Evolutionary conservation across 2,888 invertebrate genomes (phyloP), one percentile per base, ranked within the genome.

Genomic region (Polydrusus tereticollis): DNA sequence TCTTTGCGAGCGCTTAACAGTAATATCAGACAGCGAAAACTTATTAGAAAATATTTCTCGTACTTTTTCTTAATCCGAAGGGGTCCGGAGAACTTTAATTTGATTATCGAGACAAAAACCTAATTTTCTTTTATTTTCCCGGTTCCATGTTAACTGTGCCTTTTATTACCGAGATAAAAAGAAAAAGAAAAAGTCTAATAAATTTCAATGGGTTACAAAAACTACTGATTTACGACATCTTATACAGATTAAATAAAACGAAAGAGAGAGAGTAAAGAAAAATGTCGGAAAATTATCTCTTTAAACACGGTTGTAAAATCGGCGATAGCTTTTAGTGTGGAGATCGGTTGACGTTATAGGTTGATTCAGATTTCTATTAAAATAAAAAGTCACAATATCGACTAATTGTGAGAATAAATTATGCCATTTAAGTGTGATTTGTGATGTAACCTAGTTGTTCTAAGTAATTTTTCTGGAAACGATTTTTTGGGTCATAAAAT

Each of bases 31-130:
- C 73, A 65, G 60, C 47, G 60, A 36, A 66, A 66, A 66, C 70
- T 73, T 73, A 70, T 70, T 73, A 73, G 70, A 62, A 73, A 73
- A 70, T 73, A 73, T 73, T 66, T 66, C 38, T 62, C 63, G 66
- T 67, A 66, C 67, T 67, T 66, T 71, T 73, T 70, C 67, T 67
- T 67, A 70, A 70, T 73, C 67, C 50, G 57, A 45, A 63, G 29
- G 72, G 55, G 26, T 38, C 62, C 66, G 62, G 59, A 65, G 66
- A 66, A 73, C 41, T 67, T 71, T 74, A 71, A 74, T 71, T 74
- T 74, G 71, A 71, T 74, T 74, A 68, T 74, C 67, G 59, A 60
- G 64, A 68, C 71, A 68, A 71, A 74, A 74, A 71, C 41, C 64
- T 74, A 71, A 71, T 71, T 71, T 74, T 68, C 68, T 68, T 74